Percentiles rank a stretch among this genome's conserved stretches.
Evolutionary conservation across 1,140 invertebrate genomes (phyloP).

Genomic region (Cheumatopsyche charites): DNA sequence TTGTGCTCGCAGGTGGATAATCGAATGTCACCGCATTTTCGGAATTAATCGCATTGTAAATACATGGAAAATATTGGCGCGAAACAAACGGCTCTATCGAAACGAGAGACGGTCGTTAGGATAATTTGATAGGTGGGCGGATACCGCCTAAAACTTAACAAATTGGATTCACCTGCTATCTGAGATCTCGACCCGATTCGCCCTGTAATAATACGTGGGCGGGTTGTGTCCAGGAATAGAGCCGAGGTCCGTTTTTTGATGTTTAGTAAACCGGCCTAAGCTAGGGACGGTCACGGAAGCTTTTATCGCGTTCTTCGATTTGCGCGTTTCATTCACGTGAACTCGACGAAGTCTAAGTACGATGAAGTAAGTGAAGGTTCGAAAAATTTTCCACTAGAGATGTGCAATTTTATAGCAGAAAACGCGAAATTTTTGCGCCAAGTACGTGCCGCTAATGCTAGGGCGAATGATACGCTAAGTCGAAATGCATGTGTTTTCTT

Average conservation of each 20-base stretch:
- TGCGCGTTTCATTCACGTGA: conserved; percentile 22
- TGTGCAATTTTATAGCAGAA: too few relatives aligned
- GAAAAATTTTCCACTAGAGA: too few relatives aligned
- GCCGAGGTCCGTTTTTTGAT: conserved; percentile 11
- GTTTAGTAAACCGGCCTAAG: conserved; percentile 11
- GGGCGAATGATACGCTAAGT: background rate
- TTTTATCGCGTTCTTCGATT: conserved; percentile 12
- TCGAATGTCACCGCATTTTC: too few relatives aligned
- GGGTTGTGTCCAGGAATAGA: conserved; percentile 16
- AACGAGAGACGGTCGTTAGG: conserved; percentile 45
- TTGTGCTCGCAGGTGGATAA: background rate
- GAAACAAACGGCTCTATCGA: conserved; percentile 24
- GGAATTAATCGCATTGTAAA: too few relatives aligned
- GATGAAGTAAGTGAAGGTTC: background rate
- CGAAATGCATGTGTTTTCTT: too few relatives aligned
- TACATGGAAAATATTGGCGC: background rate
- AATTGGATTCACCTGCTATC: conserved; percentile 46
- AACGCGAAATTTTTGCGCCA: too few relatives aligned
- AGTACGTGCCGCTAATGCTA: background rate
- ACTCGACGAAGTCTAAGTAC: conserved; percentile 7
- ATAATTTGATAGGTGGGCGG: conserved; percentile 45
- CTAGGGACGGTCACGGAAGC: conserved; percentile 9
- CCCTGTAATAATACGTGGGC: background rate
- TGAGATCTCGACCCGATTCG: conserved; percentile 20
- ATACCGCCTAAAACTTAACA: conserved; percentile 43